Evolutionary conservation across 2,888 invertebrate genomes (phyloP), one percentile per base, ranked within the genome.

Genomic region (Clivina fossor): DNA sequence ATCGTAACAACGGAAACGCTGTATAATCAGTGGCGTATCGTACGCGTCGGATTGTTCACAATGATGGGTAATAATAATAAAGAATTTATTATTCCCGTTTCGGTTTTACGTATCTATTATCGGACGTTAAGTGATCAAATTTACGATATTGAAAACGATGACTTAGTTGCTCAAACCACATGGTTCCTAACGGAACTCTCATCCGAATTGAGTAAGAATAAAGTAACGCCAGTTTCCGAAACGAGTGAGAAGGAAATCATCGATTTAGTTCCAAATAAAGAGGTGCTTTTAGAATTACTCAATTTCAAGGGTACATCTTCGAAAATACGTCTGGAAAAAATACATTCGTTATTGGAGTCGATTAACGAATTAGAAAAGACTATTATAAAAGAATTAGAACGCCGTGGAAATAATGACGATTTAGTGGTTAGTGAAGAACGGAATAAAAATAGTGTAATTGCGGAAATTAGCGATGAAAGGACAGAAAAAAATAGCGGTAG

Each of bases 41-140:
- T 73, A 33, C 61, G 71, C 30, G 69, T 66, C 56, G 70, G 67
- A 35, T 62, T 74, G 22, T 59, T 74, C 7, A 67, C 69, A 1
- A 64, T 74, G n/a, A 57, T 71, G 24, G 62, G 68, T 26, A 69
- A 71, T 3, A 69, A 72, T 53, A 66, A 61, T 24, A 67, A 68
- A 44, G 71, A 71, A 60, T 59, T 73, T 20, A 68, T 64, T 49
- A 67, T 74, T 16, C 73, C 74, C 2, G 50, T 70, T 11, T 71
- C 69, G 58, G 71, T 74, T 54, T 61, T 74, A 28, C 60, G 67
- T 49, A 69, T 72, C 56, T 74, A 74, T 62, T 71, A 73, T 60
- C 68, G 71, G 58, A 71, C 71, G 1, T 60, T 73, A 41, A 71
- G 70, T 58, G 68, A 65, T 9, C 64, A 62, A 35, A 57, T 60